Evolutionary conservation across 1,140 invertebrate genomes (phyloP).

Genomic region (Camponotus vicinus): DNA sequence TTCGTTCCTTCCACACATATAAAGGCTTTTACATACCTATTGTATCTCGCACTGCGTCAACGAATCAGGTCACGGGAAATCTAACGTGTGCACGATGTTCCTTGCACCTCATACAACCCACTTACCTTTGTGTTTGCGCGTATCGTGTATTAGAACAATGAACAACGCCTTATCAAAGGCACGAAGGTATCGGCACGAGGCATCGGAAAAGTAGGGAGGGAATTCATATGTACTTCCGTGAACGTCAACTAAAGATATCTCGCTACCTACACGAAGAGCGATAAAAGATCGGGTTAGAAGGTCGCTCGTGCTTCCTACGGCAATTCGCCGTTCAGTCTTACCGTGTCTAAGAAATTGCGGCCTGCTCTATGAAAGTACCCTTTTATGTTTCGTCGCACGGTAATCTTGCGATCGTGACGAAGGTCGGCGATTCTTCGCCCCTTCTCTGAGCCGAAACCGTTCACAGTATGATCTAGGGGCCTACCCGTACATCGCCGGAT

Average conservation of each 20-base stretch:
- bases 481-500: background rate
- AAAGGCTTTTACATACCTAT: conserved; percentile 13
- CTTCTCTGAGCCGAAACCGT: background rate
- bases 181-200: background rate
- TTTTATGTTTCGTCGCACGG: conserved; percentile 28
- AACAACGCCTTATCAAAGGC: conserved; percentile 6
- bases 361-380: background rate
- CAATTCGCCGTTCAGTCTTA: conserved; percentile 27
- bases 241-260: background rate
- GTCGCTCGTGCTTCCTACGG: conserved; percentile 1
- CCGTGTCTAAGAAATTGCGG: conserved; percentile 26
- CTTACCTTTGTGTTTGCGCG: conserved; percentile 8
- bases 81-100: background rate
- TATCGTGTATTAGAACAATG: conserved; percentile 34
- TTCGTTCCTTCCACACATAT: too few relatives aligned
- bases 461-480: conserved; percentile 22
- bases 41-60: background rate
- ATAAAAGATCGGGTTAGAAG: conserved; percentile 32
- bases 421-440: conserved; percentile 24
- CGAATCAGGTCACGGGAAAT: conserved; percentile 43
- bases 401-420: conserved; percentile 9
- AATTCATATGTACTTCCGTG: background rate
- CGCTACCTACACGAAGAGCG: background rate
- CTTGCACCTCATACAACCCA: background rate
- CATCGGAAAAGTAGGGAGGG: conserved; percentile 12